Evolutionary conservation across 2,113 vertebrate genomes (phyloP).

Genomic region (Heterotilapia buettikoferi): DNA sequence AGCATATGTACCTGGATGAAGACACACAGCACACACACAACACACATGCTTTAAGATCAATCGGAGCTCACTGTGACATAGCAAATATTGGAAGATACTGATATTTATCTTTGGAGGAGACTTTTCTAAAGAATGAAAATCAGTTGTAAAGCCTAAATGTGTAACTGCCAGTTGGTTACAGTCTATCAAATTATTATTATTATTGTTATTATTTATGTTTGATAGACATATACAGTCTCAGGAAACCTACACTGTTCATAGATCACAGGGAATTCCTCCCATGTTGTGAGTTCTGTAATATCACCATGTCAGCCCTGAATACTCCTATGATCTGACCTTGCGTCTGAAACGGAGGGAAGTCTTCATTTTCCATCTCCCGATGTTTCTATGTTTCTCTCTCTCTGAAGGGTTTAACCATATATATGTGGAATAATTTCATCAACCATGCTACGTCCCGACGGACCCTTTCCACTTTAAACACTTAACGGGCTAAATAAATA

Average conservation of each 20-base stretch:
- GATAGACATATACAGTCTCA: not conserved
- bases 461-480: constrained; percentile 79
- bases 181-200: not conserved
- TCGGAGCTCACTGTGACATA: not conserved
- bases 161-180: not conserved
- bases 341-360: not conserved
- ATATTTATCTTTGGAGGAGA: not conserved
- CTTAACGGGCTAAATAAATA: constrained; percentile 90
- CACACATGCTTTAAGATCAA: not conserved
- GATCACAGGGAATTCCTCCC: not conserved
- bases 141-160: not conserved
- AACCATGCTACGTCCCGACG: constrained; percentile 65
- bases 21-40: not conserved
- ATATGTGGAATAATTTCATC: constrained; percentile 66
- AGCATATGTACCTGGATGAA: constrained; percentile 16
- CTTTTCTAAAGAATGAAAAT: not conserved
- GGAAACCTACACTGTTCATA: not conserved
- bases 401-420: constrained; percentile 37
- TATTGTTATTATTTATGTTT: not conserved
- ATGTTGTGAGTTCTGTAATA: not conserved
- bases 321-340: constrained; percentile 7
- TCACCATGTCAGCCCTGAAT: not conserved
- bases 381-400: not conserved
- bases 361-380: not conserved
- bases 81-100: not conserved